Base-by-base conservation (phyloP, 1,140 invertebrate genomes). In the Sycobia sp. region DNA sequence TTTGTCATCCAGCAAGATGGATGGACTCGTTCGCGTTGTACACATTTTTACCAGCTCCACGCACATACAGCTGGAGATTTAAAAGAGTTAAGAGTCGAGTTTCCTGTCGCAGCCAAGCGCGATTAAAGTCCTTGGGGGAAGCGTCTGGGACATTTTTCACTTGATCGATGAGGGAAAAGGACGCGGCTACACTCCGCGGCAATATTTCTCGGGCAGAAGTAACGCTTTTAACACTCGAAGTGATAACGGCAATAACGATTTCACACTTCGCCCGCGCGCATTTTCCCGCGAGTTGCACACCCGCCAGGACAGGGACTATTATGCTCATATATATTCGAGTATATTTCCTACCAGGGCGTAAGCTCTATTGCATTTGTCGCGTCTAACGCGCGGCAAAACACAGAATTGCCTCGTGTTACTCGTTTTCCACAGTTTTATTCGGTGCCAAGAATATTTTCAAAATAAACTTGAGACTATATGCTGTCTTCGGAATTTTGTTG, bases 21-120 rank as follows among this genome's bases (percentile, higher is more conserved):
- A 69, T 71, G 70, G 62, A 70, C 58, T 72, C 65, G 43, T 72
- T 54, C 64, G 41, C 29, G 54, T 47, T 27, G 64, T 53, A 62
- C 46, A 61, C 64, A 1, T 16, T 53, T 53, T 38, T 53, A 10
- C 39, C 25, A 16, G 11, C 18, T 51, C 18, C 20, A 8, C 23
- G 25, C 16, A 46, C 18, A 27, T n/a, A n/a, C n/a, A n/a, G n/a
- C n/a, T n/a, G n/a, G n/a, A n/a, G n/a, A n/a, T n/a, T n/a, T n/a
- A 18, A 5, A 4, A 50, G 34, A 18, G 23, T 59, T 50, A 27
- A 41, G 9, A 49, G 27, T 63, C 16, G 20, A 50, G 9, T 25
- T 34, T 55, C 43, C 49, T 20, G 22, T 20, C 22, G 34, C 22
- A 25, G 5, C 41, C 51, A 60, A 47, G 57, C 32, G 41, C 32